Evolutionary conservation across 2,797 vertebrate species (phyloP).

Genomic region (Trematomus bernacchii): DNA sequence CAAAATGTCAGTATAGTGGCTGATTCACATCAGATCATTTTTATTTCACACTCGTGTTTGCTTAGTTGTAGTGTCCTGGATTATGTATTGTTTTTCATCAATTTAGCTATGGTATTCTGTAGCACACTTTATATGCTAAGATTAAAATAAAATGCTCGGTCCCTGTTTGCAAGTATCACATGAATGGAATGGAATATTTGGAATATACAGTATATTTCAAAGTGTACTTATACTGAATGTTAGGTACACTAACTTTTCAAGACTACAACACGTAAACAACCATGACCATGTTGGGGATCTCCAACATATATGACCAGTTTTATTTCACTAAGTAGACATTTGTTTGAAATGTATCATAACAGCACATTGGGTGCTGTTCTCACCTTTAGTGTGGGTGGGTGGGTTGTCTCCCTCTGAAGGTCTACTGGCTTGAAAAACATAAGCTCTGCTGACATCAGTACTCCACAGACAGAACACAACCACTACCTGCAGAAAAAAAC

Average conservation of each 20-base stretch:
- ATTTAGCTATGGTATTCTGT: background rate
- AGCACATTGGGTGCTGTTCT: slow-evolving; percentile 5
- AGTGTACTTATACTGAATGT: background rate
- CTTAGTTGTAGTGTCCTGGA: background rate
- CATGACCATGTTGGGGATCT: background rate
- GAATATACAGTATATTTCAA: background rate
- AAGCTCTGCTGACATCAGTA: slow-evolving; percentile 62
- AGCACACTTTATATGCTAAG: too few relatives aligned
- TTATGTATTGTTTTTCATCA: background rate
- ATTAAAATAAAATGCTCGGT: background rate
- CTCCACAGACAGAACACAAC: slow-evolving; percentile 56
- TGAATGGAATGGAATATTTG: background rate
- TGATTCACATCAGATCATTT: background rate
- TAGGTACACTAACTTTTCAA: background rate
- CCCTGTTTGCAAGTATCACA: background rate
- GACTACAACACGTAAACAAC: background rate
- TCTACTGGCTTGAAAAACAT: slow-evolving; percentile 82
- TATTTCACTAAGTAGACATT: background rate
- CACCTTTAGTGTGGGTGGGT: slow-evolving; percentile 67
- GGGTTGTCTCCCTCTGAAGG: slow-evolving; percentile 73
- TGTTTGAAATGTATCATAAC: background rate
- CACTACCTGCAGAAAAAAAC: slow-evolving; percentile 1
- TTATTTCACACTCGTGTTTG: background rate
- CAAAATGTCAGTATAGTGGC: background rate
- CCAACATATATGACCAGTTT: background rate